Percentiles rank a stretch among this genome's conserved stretches.
These are phyloP conservation scores for Triplophysa rosa DNA, from an alignment of 2,113 vertebrate genomes.

Conservation along the genomic window DNA sequence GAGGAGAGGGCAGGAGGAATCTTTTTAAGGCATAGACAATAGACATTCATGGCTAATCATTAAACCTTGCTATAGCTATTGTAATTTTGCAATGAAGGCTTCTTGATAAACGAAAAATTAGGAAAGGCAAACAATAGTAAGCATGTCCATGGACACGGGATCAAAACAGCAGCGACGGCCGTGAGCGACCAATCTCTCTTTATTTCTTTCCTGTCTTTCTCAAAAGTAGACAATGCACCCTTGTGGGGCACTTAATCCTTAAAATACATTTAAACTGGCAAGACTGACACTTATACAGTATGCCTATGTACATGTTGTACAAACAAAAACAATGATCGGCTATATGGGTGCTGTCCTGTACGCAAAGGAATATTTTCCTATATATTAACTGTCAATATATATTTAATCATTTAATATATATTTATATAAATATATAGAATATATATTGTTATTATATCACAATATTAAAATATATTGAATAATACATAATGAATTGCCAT, in stretches of 20 bases:
- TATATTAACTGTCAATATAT: no score
- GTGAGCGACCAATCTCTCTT: not conserved
- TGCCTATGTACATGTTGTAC: no score
- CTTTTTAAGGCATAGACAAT: slow-evolving; percentile 64
- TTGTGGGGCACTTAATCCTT: not conserved
- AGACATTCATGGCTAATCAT: slow-evolving; percentile 24
- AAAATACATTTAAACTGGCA: not conserved
- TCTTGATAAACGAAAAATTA: slow-evolving; percentile 47
- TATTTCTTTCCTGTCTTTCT: slow-evolving; percentile 43
- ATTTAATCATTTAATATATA: no score
- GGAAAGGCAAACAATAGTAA: slow-evolving; percentile 41
- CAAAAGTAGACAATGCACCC: not conserved
- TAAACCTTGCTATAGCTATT: slow-evolving; percentile 51
- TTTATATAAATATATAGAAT: no score
- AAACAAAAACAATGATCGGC: not conserved
- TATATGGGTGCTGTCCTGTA: no score
- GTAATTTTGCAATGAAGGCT: slow-evolving; percentile 5
- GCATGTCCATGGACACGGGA: slow-evolving; percentile 35
- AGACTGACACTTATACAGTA: no score
- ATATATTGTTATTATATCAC: no score
- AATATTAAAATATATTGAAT: no score
- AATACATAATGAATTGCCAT: no score
- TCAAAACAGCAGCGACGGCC: slow-evolving; percentile 36
- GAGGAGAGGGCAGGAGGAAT: slow-evolving; percentile 25
- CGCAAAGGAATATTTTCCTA: no score